Percentiles rank a stretch among this genome's conserved stretches.
Evolutionary conservation across 2,888 invertebrate species (phyloP).

Genomic region (Minunthozetes semirufus): DNA sequence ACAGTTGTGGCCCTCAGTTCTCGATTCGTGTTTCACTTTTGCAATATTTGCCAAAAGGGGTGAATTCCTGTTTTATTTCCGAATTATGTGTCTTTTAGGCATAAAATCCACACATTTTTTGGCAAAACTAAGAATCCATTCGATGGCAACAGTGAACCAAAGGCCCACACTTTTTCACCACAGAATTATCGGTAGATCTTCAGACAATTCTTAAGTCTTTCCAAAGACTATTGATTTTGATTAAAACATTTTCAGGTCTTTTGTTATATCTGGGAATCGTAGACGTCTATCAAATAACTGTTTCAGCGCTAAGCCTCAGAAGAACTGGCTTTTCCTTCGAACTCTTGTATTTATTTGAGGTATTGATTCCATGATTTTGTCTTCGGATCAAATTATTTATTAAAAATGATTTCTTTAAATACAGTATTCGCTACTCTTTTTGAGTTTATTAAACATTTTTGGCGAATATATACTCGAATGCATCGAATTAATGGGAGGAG

Average conservation of each 20-base stretch:
- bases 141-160: background rate
- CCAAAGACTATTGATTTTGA: background rate
- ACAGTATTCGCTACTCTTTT: background rate
- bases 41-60: background rate
- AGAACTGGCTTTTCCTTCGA: background rate
- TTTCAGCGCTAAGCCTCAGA: background rate
- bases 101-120: background rate
- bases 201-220: background rate
- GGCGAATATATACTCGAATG: background rate
- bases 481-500: background rate
- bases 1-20: background rate
- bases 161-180: background rate
- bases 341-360: conserved; percentile 3
- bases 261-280: background rate
- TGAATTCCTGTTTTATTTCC: background rate
- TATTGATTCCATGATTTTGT: background rate
- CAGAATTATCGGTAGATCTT: conserved; percentile 3
- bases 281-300: background rate
- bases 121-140: background rate
- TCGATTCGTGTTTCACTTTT: background rate
- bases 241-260: background rate
- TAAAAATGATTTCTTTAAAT: background rate
- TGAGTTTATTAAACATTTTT: background rate
- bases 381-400: background rate
- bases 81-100: background rate